A percentile compares a stretch with the other conserved stretches of the same genome.
phyloP scores from a whole-genome alignment of 2,113 vertebrate genomes.

The Gracilinanus agilis region DNA sequence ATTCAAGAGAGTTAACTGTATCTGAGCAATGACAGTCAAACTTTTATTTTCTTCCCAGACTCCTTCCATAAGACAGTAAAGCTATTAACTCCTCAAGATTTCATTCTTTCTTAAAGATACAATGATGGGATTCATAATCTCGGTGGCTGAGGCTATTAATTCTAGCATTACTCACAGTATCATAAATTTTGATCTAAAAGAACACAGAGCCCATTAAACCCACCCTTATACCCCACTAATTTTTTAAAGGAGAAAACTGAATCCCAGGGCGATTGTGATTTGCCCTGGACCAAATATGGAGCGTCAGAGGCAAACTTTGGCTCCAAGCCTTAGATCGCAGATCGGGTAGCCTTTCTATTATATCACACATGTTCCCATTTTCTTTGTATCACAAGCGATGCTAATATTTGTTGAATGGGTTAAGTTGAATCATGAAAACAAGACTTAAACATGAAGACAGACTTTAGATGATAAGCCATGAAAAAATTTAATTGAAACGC shows the following conservation, averaged over 20 bases:
- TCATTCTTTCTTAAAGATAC: neutral
- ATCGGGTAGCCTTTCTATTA: neutral
- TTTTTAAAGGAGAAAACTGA: neutral
- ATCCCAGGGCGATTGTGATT: neutral
- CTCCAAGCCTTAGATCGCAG: neutral
- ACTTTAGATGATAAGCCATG: neutral
- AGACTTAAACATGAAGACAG: neutral
- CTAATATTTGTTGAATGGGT: neutral
- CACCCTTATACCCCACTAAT: neutral
- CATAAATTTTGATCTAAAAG: neutral
- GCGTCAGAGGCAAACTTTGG: neutral
- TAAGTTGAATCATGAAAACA: neutral
- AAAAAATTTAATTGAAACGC: neutral
- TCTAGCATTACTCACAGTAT: neutral
- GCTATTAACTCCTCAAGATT: neutral
- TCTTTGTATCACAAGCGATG: neutral
- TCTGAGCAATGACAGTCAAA: neutral
- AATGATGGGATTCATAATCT: neutral
- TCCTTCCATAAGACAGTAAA: neutral
- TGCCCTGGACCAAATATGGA: neutral
- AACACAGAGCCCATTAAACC: neutral
- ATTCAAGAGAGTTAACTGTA: neutral
- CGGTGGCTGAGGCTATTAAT: neutral
- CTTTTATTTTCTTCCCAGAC: neutral
- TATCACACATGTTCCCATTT: neutral